A percentile compares a stretch with the other conserved stretches of the same genome.
These are phyloP conservation scores for Clavelina lepadiformis DNA, from an alignment of 23 tunicate genomes.

Conservation along the genomic window DNA sequence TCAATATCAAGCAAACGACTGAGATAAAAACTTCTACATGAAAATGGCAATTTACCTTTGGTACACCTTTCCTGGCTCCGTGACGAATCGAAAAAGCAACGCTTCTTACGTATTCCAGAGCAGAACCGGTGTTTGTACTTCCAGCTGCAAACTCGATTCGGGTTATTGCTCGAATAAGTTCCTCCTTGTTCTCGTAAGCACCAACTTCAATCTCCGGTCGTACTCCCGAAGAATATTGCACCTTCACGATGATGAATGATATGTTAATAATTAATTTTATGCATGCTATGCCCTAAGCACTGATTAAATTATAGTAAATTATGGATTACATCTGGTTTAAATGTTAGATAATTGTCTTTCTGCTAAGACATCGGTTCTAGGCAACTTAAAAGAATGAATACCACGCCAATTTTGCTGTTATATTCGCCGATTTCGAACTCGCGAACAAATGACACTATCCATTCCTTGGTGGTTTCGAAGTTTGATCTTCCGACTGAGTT, in stretches of 20 bases:
- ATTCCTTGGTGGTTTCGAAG: slow-evolving; percentile 60
- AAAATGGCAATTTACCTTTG: slow-evolving; percentile 33
- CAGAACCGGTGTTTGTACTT: slow-evolving; percentile 53
- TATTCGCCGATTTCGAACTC: slow-evolving; percentile 87
- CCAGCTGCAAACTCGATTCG: slow-evolving; percentile 45
- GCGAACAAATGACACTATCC: slow-evolving; percentile 64
- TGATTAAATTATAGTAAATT: no score
- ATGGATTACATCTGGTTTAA: no score
- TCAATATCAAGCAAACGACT: not conserved
- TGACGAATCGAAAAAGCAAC: slow-evolving; percentile 39
- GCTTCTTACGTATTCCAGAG: slow-evolving; percentile 48
- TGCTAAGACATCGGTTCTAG: no score
- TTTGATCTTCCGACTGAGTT: slow-evolving; percentile 36
- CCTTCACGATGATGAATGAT: slow-evolving; percentile 1
- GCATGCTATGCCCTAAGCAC: no score
- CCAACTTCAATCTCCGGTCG: slow-evolving; percentile 61
- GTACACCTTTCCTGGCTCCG: slow-evolving; percentile 54
- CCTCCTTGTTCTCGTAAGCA: slow-evolving; percentile 33
- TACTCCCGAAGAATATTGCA: slow-evolving; percentile 48
- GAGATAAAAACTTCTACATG: not conserved
- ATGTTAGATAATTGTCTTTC: no score
- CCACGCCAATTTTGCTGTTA: slow-evolving; percentile 87
- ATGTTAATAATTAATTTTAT: no score
- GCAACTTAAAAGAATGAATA: no score
- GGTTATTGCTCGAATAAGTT: slow-evolving; percentile 37